Conservation (phyloP, 2,888 invertebrate species). For the Horisme vitalbata region DNA sequence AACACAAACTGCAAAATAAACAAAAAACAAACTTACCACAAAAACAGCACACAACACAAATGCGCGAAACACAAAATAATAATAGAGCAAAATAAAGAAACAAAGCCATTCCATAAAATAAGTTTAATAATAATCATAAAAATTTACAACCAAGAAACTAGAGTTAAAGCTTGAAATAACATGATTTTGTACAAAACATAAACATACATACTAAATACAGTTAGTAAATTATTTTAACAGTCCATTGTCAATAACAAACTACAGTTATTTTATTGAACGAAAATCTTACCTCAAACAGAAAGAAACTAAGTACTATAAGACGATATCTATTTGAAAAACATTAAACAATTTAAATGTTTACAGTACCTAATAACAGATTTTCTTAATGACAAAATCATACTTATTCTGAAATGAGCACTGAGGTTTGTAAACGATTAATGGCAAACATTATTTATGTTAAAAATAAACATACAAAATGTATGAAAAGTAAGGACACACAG, state of each 20-base stretch:
- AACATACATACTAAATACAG: slow-evolving; percentile 37
- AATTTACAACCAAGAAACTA: slow-evolving; percentile 80
- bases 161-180: slow-evolving; percentile 82
- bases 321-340: too few species aligned
- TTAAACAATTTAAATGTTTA: neutral
- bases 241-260: slow-evolving; percentile 45
- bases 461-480: slow-evolving; percentile 32
- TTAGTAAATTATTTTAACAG: slow-evolving; percentile 49
- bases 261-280: slow-evolving; percentile 38
- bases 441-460: slow-evolving; percentile 35
- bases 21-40: slow-evolving; percentile 58
- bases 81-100: slow-evolving; percentile 76
- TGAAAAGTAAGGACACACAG: too few species aligned
- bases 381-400: too few species aligned
- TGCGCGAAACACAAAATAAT: slow-evolving; percentile 58
- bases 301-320: neutral
- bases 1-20: slow-evolving; percentile 9
- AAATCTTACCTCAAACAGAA: slow-evolving; percentile 23
- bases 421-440: neutral
- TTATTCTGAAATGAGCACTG: neutral
- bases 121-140: slow-evolving; percentile 73
- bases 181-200: slow-evolving; percentile 69
- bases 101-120: slow-evolving; percentile 76
- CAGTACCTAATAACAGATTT: too few species aligned
- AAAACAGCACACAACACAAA: slow-evolving; percentile 65